Percentiles rank a stretch among this genome's conserved stretches.
Conservation (phyloP, 2,113 vertebrate species). For the Gopherus flavomarginatus region DNA sequence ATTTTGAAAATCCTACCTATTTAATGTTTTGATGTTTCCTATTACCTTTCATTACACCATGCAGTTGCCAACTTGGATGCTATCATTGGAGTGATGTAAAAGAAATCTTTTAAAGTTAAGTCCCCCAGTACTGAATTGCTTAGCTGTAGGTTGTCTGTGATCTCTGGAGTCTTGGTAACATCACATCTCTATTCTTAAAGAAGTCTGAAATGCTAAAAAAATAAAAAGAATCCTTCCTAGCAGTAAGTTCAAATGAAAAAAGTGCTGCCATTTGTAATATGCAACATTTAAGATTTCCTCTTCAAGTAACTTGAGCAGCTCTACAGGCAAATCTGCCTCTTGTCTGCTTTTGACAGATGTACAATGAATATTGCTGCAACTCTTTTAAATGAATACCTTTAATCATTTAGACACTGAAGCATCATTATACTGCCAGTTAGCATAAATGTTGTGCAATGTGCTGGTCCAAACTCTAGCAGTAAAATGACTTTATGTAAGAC, state of each 20-base stretch:
- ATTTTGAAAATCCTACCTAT: neutral
- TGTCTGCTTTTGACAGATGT: neutral
- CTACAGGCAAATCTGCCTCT: neutral
- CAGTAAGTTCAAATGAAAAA: neutral
- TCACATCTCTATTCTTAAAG: neutral
- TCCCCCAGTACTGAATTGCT: neutral
- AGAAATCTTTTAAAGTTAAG: neutral
- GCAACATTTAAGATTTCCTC: neutral
- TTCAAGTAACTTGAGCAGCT: neutral
- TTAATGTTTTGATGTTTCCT: neutral
- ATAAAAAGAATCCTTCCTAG: neutral
- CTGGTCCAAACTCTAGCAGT: neutral
- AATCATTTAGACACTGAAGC: neutral
- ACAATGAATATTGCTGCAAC: neutral
- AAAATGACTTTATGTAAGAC: neutral
- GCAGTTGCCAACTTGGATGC: neutral
- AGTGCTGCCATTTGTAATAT: neutral
- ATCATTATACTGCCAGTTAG: neutral
- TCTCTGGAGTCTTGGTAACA: neutral
- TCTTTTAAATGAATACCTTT: neutral
- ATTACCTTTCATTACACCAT: neutral
- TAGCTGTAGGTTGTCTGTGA: neutral
- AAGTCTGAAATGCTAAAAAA: neutral
- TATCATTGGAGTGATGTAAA: neutral
- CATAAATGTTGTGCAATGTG: neutral